Conservation (phyloP, 2,113 vertebrate species). For the Heteronetta atricapilla region DNA sequence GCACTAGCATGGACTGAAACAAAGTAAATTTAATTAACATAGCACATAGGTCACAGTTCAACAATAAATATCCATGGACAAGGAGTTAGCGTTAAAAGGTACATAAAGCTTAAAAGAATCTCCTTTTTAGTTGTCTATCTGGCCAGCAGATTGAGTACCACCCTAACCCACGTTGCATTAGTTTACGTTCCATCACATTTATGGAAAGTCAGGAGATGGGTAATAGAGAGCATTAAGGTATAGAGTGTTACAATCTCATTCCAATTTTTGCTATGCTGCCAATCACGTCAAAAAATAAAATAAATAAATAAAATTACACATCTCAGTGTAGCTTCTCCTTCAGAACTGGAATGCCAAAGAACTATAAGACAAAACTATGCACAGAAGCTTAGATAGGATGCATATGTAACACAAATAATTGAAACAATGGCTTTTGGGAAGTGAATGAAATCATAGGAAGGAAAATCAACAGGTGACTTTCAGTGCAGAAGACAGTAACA, state of each 20-base stretch:
- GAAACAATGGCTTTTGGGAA: neutral
- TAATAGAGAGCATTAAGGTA: neutral
- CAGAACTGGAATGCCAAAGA: neutral
- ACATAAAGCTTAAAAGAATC: neutral
- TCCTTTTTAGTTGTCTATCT: neutral
- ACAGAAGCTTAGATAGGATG: neutral
- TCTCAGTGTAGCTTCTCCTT: neutral
- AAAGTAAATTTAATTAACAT: neutral
- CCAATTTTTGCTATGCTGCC: neutral
- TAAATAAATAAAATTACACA: neutral
- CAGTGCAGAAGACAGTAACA: neutral
- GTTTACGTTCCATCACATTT: neutral
- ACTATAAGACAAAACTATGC: neutral
- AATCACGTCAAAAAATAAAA: neutral
- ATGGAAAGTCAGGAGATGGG: neutral
- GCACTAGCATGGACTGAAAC: neutral
- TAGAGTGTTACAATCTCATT: neutral
- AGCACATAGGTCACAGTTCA: neutral
- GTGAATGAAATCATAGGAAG: neutral
- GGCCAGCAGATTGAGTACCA: neutral
- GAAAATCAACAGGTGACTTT: constrained; percentile 1
- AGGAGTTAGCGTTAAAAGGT: neutral
- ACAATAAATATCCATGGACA: neutral
- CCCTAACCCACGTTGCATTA: neutral
- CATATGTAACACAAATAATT: neutral